Evolutionary conservation across 2,113 vertebrate genomes (phyloP), one percentile per base, ranked within the genome.

Genomic region (Bos javanicus): DNA sequence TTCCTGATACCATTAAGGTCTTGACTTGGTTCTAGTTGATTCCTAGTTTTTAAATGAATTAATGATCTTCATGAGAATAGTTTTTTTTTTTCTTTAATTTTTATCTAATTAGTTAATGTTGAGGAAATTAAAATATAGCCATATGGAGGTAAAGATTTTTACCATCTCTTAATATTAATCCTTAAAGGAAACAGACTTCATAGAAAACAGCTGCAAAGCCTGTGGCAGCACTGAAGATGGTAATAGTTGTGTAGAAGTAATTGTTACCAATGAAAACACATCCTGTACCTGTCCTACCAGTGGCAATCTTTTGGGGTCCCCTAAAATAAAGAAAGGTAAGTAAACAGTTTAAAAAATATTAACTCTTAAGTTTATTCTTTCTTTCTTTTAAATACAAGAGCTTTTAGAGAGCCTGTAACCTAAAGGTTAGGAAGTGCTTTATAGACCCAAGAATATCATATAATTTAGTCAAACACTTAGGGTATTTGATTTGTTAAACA

Each of bases 301-400:
- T 91, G 98, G 98, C 97, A 99, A 98, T 97, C 97, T 99, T 84
- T 98, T 99, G 98, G 98, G 98, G 81, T 99, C 99, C n/a, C 99
- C 99, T 90, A 99, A 99, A 99, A 99, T 99, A 92, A 99, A 99
- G 98, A 99, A 99, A 99, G 99, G 99, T 99, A 98, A 3, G 97
- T 98, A 48, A 5, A 60, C 76, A 36, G 13, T 88, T 92, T 90
- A 86, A 89, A 14, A 57, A 78, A 81, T 94, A 83, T 88, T 46
- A 96, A 81, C 46, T 96, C 52, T 57, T 71, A 82, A 76, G 15
- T 71, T 82, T 2, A 6, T 36, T 92, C 76, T 82, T 52, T 52
- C 48, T 52, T 81, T 56, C 21, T 17, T 0, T 67, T 90, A 50
- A 4, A 33, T 88, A 5, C 33, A 91, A 90, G 2, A 91, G 30